Evolutionary conservation across 1,140 invertebrate species (phyloP).

Genomic region (Heliconius eleuchia): DNA sequence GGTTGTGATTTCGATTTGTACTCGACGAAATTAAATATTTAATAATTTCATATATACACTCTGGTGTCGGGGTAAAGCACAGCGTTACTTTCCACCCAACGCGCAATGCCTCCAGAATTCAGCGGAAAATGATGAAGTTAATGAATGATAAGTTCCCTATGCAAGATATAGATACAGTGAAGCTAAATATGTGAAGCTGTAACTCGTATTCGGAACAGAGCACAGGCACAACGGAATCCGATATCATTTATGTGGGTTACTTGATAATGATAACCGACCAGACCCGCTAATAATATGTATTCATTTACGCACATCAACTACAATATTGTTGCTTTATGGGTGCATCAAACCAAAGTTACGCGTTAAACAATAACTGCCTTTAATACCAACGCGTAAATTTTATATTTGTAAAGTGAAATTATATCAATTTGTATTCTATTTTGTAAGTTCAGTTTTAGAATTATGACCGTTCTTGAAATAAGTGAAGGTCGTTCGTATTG

Average conservation of each 20-base stretch:
- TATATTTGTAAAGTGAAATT: constrained; percentile 6
- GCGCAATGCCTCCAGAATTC: too few species aligned
- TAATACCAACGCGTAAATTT: background rate
- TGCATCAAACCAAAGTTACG: constrained; percentile 7
- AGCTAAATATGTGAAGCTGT: background rate
- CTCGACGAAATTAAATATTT: too few species aligned
- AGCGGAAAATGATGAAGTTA: too few species aligned
- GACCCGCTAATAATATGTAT: constrained; percentile 44
- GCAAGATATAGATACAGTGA: too few species aligned
- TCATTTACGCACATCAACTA: constrained; percentile 36
- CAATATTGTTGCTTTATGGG: constrained; percentile 28
- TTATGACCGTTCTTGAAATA: constrained; percentile 36
- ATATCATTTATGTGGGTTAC: constrained; percentile 54
- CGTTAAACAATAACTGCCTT: constrained; percentile 7
- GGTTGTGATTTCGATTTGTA: too few species aligned
- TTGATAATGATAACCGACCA: constrained; percentile 51
- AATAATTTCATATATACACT: too few species aligned
- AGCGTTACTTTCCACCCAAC: too few species aligned
- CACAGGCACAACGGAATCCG: constrained; percentile 45
- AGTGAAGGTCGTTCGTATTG: constrained; percentile 37
- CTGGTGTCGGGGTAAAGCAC: too few species aligned
- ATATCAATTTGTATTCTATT: constrained; percentile 26
- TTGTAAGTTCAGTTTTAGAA: constrained; percentile 33
- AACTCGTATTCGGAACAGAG: constrained; percentile 44
- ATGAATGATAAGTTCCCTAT: too few species aligned